Evolutionary conservation across 2,888 invertebrate genomes (phyloP), one percentile per base, ranked within the genome.

Genomic region (Standfussiana lucernea): DNA sequence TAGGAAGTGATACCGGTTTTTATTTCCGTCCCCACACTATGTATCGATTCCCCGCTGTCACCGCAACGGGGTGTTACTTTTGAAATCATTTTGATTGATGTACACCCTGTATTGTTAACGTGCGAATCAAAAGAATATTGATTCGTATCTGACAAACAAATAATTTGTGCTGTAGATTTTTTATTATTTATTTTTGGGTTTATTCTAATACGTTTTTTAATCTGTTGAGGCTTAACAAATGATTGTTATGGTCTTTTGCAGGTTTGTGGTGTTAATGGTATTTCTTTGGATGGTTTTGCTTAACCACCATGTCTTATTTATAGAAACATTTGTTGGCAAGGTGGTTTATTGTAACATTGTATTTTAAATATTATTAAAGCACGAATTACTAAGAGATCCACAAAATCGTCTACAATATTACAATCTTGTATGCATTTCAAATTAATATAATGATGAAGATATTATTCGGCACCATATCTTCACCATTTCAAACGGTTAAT

Each of bases 1-100:
- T 92, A 93, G 96, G 96, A 96, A 95, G 94, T 93, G 93, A 93
- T 92, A 94, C 95, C 92, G 94, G 95, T 95, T 94, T 88, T 92
- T 92, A 93, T 93, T 94, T 95, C 95, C 95, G 87, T 92, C 93
- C 93, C 93, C 91, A 91, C 89, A 90, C 86, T 89, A 89, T 89
- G 90, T 93, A 95, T 95, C 91, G 94, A 94, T 94, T 93, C 92
- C 91, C 91, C 90, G 91, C 90, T 92, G 94, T 93, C 94, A 93
- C 94, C 94, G 92, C 94, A 93, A 92, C 88, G 89, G 92, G 92
- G 92, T 93, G 92, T 90, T 90, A 91, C 91, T 92, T 92, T 92
- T 89, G 89, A 94, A 89, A 92, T 89, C 73, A 83, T 85, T 93
- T 93, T 95, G 95, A 95, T 96, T 95, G 95, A 96, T 95, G 93